phyloP scores from a whole-genome alignment of 2,113 vertebrate species.

The Ramphastos sulfuratus region DNA sequence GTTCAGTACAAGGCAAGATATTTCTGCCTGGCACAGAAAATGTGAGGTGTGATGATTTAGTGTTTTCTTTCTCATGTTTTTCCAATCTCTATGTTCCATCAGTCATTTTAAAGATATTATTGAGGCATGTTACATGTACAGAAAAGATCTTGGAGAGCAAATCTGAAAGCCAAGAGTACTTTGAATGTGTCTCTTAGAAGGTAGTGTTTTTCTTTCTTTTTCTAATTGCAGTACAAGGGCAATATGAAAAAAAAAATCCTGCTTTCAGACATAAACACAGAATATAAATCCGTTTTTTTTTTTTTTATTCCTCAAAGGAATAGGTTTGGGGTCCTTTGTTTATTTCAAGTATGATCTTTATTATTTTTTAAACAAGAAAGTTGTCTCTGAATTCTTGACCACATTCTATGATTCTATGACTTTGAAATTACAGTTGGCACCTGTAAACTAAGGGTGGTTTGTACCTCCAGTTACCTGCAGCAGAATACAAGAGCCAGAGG shows the following conservation, averaged over 20 bases:
- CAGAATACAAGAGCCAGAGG: not conserved
- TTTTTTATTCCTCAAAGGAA: not conserved
- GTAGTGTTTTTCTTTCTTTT: not conserved
- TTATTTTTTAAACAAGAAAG: not conserved
- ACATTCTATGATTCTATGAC: too few species aligned
- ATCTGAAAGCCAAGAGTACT: not conserved
- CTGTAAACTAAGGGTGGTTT: not conserved
- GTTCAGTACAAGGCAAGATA: not conserved
- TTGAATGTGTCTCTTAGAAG: not conserved
- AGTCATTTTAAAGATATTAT: not conserved
- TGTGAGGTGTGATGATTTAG: not conserved
- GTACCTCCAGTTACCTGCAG: rapidly evolving
- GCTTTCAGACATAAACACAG: not conserved
- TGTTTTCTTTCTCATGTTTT: not conserved
- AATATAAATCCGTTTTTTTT: not conserved
- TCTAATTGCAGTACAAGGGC: too few species aligned
- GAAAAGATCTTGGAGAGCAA: not conserved
- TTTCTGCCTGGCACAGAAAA: not conserved
- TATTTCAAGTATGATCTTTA: not conserved
- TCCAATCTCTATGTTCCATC: not conserved
- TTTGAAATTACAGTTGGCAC: not conserved
- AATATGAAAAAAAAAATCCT: not conserved
- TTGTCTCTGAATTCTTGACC: not conserved
- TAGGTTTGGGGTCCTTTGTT: too few species aligned
- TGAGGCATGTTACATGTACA: not conserved